Percentiles rank a stretch among this genome's conserved stretches.
phyloP scores from a whole-genome alignment of 2,797 vertebrate genomes.

The Enteromius unitaeniatus region DNA sequence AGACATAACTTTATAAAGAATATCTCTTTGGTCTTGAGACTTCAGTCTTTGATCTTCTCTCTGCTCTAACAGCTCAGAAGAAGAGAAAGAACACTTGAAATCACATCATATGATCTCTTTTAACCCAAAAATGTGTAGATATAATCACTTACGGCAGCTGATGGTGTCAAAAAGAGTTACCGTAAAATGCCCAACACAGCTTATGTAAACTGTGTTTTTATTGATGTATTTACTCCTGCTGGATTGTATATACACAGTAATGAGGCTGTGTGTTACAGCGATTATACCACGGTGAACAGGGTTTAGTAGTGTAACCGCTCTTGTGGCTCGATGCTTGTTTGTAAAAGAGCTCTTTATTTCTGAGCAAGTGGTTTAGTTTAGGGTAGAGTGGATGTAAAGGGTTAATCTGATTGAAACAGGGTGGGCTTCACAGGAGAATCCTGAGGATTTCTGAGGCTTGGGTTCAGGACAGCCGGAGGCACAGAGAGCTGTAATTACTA shows the following conservation, averaged over 20 bases:
- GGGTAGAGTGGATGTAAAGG: background rate
- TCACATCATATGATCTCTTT: too few species aligned
- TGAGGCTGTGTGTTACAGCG: background rate
- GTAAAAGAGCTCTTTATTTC: background rate
- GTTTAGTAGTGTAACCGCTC: background rate
- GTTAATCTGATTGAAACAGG: background rate
- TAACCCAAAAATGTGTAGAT: too few species aligned
- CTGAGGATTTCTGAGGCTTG: background rate
- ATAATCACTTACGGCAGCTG: too few species aligned
- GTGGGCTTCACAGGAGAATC: background rate
- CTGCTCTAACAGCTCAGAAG: too few species aligned
- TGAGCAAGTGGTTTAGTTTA: background rate
- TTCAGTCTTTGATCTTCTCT: too few species aligned
- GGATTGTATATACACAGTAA: background rate
- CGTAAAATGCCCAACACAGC: too few species aligned
- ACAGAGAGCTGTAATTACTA: conserved; percentile 28
- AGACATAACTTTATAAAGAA: too few species aligned
- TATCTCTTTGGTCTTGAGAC: too few species aligned
- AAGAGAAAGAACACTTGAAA: too few species aligned
- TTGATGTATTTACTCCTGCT: background rate
- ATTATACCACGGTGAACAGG: background rate
- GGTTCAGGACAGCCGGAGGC: conserved; percentile 23
- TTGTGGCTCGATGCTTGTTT: background rate
- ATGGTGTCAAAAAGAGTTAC: too few species aligned
- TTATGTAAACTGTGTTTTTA: background rate